phyloP scores from a whole-genome alignment of 2,888 invertebrate species.

The Perizoma flavofasciatum region DNA sequence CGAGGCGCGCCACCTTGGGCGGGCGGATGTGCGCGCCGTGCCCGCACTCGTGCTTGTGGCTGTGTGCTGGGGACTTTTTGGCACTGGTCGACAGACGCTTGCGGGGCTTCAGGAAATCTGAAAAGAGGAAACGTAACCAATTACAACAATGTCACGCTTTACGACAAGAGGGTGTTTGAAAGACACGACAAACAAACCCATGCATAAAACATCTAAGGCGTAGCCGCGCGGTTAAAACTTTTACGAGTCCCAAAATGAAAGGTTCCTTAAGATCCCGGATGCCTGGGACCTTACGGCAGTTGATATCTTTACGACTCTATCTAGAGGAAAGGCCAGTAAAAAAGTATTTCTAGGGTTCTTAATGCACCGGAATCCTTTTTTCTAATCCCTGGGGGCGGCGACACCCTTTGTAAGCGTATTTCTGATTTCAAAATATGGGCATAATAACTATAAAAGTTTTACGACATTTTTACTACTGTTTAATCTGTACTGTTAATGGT shows the following conservation, averaged over 20 bases:
- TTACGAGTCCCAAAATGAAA: conserved; percentile 64
- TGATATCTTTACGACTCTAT: conserved; percentile 70
- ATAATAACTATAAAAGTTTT: conserved; percentile 73
- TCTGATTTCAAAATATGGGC: conserved; percentile 73
- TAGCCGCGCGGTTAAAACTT: conserved; percentile 45
- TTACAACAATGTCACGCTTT: conserved; percentile 20
- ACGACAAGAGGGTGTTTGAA: conserved; percentile 22
- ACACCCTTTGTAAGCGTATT: conserved; percentile 65
- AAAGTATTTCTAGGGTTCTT: conserved; percentile 60
- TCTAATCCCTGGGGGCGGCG: conserved; percentile 62
- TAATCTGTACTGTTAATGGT: conserved; percentile 71
- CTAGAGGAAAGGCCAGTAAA: conserved; percentile 62
- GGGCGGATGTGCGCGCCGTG: conserved; percentile 77
- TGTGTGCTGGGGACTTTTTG: conserved; percentile 77
- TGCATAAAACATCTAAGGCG: conserved; percentile 36
- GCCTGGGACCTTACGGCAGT: conserved; percentile 56
- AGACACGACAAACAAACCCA: conserved; percentile 21
- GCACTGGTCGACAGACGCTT: conserved; percentile 82
- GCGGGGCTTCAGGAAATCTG: conserved; percentile 88
- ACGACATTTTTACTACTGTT: conserved; percentile 79
- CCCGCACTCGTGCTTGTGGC: conserved; percentile 74
- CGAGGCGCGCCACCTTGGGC: conserved; percentile 75
- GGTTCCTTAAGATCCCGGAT: conserved; percentile 64
- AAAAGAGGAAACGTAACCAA: conserved; percentile 54
- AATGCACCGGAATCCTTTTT: conserved; percentile 64